These are phyloP conservation scores for Drosophila ohnishii DNA, from an alignment of 1,140 invertebrate species.

Conservation along the genomic window DNA sequence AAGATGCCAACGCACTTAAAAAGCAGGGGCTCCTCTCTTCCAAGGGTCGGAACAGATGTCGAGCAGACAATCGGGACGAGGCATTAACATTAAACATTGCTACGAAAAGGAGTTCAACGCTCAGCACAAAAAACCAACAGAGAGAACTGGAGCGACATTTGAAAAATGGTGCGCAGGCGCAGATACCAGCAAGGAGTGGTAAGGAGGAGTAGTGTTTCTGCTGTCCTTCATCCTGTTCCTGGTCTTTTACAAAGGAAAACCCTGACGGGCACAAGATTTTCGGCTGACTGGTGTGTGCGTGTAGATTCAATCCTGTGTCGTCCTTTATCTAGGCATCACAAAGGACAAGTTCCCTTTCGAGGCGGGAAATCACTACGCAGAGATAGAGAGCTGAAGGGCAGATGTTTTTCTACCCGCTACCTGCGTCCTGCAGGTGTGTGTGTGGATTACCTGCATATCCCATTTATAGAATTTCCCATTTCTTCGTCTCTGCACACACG, in stretches of 20 bases:
- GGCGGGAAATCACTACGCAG: slow-evolving; percentile 71
- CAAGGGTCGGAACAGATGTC: slow-evolving; percentile 71
- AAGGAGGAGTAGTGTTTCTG: slow-evolving; percentile 27
- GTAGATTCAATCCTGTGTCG: slow-evolving; percentile 23
- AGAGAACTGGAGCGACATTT: slow-evolving; percentile 66
- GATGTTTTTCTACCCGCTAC: slow-evolving; percentile 70
- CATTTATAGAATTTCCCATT: slow-evolving; percentile 67
- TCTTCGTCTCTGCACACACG: slow-evolving; percentile 48
- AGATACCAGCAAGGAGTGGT: slow-evolving; percentile 14
- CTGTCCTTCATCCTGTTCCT: slow-evolving; percentile 43
- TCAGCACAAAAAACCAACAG: slow-evolving; percentile 13
- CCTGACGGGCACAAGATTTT: slow-evolving; percentile 56
- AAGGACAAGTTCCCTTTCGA: slow-evolving; percentile 56
- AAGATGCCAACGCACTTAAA: slow-evolving; percentile 73
- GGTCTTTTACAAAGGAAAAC: slow-evolving; percentile 45
- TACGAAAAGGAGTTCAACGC: slow-evolving; percentile 63
- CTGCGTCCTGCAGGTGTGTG: slow-evolving; percentile 65
- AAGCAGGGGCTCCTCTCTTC: slow-evolving; percentile 20
- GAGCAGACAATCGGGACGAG: slow-evolving; percentile 63
- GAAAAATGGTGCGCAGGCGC: slow-evolving; percentile 68
- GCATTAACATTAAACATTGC: slow-evolving; percentile 55
- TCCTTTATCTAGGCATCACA: slow-evolving; percentile 68
- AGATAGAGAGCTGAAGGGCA: slow-evolving; percentile 40
- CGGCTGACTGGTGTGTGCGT: slow-evolving; percentile 21
- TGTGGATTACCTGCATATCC: slow-evolving; percentile 70